Evolutionary conservation across 2,797 vertebrate genomes (phyloP), one percentile per base, ranked within the genome.

Genomic region (Scomberomorus guttatus): DNA sequence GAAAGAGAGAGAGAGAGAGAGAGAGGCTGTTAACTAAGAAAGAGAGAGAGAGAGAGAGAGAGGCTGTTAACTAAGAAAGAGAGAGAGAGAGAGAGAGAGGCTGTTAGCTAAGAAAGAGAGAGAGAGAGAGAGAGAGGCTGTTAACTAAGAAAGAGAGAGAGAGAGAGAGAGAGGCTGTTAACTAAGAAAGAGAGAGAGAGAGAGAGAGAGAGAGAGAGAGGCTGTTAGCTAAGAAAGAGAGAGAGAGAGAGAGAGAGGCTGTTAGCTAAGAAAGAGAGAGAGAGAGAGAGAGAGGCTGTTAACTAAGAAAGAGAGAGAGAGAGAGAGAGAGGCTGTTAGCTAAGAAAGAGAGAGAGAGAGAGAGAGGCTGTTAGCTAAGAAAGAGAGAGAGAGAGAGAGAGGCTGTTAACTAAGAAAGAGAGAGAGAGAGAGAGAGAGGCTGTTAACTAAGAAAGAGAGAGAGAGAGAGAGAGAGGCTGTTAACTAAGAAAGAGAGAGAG

Each of bases 401-500:
- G 87, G 80, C 98, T 99, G 83, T n/a, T n/a, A n/a, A n/a, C n/a
- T n/a, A n/a, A n/a, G n/a, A 32, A 6, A 32, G 70, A 76, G 34
- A 72, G 27, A 78, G n/a, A 51, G 2, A 56, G 13, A 52, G n/a
- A 69, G 3, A 48, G 10, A 75, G 42, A 62, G 11, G 1, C 51
- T 13, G 27, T 56, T 56, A 27, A 72, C 32, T 52, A 12, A 29
- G 12, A 18, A 22, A 48, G 4, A 29, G 22, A 22, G 12, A 80
- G 68, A 76, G 4, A 5, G 22, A 61, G 22, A 76, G 50, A 74
- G 6, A 46, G 2, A 5, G 22, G 5, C 46, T 52, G 52, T 52
- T 52, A 52, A 24, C 4, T n/a, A n/a, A 32, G 29, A 32, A 6
- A 32, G 29, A 78, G n/a, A 55, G 3, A 56, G 13, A 52, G n/a